These are phyloP conservation scores for Actinemys pallida DNA, from an alignment of 2,113 vertebrate species.

Conservation along the genomic window DNA sequence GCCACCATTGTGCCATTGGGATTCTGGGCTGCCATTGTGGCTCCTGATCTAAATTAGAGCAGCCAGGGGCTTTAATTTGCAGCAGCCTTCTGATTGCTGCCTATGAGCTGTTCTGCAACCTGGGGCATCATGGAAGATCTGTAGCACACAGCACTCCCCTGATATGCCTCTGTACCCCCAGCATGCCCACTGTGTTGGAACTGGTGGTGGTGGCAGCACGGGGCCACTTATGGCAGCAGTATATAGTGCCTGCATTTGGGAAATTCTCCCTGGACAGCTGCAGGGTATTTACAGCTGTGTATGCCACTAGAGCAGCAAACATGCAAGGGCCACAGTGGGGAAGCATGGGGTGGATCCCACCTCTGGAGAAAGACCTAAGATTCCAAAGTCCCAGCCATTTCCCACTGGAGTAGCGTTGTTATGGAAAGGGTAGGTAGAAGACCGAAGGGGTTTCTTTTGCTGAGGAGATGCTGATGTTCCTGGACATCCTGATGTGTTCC, in stretches of 20 bases:
- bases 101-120: background rate
- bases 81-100: accelerated
- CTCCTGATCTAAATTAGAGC: background rate
- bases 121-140: background rate
- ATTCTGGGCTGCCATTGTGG: background rate
- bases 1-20: too few relatives aligned
- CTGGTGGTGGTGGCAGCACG: accelerated
- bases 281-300: background rate
- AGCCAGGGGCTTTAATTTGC: background rate
- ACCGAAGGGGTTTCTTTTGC: background rate
- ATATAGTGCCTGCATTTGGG: background rate
- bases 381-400: background rate
- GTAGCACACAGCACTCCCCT: background rate
- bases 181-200: accelerated
- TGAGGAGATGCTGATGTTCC: conserved; percentile 4
- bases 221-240: background rate
- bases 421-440: background rate
- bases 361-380: background rate
- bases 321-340: background rate
- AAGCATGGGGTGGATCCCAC: background rate
- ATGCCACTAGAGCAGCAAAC: background rate
- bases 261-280: background rate
- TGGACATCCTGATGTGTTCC: conserved; percentile 16
- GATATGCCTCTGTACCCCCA: accelerated
- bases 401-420: background rate